Conservation (phyloP, 2,113 vertebrate genomes). For the Polypterus bichir region DNA sequence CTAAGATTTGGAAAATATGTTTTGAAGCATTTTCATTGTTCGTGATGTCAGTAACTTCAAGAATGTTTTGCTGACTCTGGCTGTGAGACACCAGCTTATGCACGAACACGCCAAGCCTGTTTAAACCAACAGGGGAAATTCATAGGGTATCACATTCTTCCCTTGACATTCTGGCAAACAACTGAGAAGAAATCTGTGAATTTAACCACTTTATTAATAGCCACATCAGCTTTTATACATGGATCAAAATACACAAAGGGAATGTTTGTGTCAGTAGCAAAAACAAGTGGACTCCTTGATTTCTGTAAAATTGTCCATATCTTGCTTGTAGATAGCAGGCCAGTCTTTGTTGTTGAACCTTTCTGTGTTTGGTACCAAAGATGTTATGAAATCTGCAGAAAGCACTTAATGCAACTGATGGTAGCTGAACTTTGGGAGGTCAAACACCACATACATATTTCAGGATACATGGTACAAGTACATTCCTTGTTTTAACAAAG, state of each 20-base stretch:
- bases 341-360: constrained; percentile 2
- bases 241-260: constrained; percentile 3
- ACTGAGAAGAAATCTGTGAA: neutral
- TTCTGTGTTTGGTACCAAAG: constrained; percentile 1
- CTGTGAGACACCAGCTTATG: constrained; percentile 5
- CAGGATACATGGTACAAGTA: no score
- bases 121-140: constrained; percentile 10
- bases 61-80: neutral
- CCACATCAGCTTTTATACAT: constrained; percentile 2
- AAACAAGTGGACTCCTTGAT: constrained; percentile 4
- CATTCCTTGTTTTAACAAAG: no score
- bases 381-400: constrained; percentile 4
- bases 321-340: constrained; percentile 5
- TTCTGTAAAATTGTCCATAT: constrained; percentile 1
- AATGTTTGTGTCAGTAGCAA: constrained; percentile 4
- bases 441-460: neutral
- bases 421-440: neutral
- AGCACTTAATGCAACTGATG: neutral
- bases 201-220: neutral
- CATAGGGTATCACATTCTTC: neutral
- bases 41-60: neutral
- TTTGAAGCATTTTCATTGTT: constrained; percentile 13
- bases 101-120: neutral
- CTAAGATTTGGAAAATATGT: constrained; percentile 8
- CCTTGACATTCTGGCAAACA: constrained; percentile 5